Percentiles rank a stretch among this genome's conserved stretches.
phyloP scores from a whole-genome alignment of 1,140 invertebrate species.

The Diuraphis noxia region DNA sequence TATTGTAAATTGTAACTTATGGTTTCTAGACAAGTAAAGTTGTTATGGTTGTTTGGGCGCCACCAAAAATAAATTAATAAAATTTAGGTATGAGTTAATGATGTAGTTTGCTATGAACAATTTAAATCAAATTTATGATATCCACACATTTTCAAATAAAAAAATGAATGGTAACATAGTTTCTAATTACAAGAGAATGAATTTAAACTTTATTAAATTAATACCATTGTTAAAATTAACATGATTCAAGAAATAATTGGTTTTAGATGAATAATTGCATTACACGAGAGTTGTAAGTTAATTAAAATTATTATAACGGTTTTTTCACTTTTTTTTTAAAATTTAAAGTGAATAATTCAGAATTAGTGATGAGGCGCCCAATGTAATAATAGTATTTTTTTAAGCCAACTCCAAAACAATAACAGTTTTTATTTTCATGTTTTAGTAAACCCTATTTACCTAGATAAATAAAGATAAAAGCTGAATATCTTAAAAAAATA shows the following conservation, averaged over 20 bases:
- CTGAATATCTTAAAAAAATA: constrained; percentile 54
- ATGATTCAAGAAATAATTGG: background rate
- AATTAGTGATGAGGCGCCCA: background rate
- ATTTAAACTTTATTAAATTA: background rate
- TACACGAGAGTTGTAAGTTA: background rate
- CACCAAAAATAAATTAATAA: background rate
- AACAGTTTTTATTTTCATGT: constrained; percentile 11
- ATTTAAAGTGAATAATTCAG: background rate
- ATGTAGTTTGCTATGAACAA: background rate
- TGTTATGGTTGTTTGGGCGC: background rate
- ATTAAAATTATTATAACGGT: background rate
- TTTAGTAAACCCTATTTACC: constrained; percentile 47
- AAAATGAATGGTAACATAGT: constrained; percentile 3
- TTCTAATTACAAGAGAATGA: background rate
- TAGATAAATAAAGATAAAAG: constrained; percentile 52
- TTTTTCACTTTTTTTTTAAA: background rate
- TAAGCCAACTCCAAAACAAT: constrained; percentile 23
- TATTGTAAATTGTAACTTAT: constrained; percentile 29
- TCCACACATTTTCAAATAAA: background rate
- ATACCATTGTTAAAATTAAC: background rate
- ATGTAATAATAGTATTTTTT: constrained; percentile 12
- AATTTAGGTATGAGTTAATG: background rate
- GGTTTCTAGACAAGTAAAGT: constrained; percentile 49
- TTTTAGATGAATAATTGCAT: background rate
- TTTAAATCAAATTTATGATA: background rate